These are phyloP conservation scores for Columbina picui DNA, from an alignment of 2,113 vertebrate species.

Conservation along the genomic window DNA sequence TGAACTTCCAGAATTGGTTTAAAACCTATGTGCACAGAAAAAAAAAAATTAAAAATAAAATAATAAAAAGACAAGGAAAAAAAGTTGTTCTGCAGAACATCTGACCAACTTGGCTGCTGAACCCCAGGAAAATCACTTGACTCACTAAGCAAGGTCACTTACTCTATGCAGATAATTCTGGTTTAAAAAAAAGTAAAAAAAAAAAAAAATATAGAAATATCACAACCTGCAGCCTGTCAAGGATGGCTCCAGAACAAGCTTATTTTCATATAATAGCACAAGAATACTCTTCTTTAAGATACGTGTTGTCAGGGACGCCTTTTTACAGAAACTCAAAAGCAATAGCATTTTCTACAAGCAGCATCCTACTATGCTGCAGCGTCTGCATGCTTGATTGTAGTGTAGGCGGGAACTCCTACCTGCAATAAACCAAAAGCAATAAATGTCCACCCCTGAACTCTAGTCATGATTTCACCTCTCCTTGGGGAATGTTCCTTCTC, in stretches of 20 bases:
- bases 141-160: not conserved
- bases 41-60: not conserved
- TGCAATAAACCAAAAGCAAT: constrained; percentile 27
- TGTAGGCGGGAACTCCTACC: not conserved
- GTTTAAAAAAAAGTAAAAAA: not conserved
- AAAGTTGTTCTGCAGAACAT: not conserved
- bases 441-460: constrained; percentile 24
- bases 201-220: not conserved
- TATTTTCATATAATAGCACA: not conserved
- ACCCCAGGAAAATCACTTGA: not conserved
- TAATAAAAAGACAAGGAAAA: not conserved
- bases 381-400: not conserved
- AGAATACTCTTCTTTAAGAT: not conserved
- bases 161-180: not conserved
- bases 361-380: not conserved
- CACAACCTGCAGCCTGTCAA: not conserved
- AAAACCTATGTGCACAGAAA: not conserved
- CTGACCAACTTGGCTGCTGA: not conserved
- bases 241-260: not conserved
- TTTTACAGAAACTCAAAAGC: not conserved
- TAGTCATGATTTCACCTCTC: constrained; percentile 14
- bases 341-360: not conserved
- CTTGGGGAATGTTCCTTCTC: not conserved
- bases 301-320: not conserved
- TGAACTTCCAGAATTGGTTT: not conserved